Evolutionary conservation across 1,140 invertebrate species (phyloP).

Genomic region (Tetramorium alpestre): DNA sequence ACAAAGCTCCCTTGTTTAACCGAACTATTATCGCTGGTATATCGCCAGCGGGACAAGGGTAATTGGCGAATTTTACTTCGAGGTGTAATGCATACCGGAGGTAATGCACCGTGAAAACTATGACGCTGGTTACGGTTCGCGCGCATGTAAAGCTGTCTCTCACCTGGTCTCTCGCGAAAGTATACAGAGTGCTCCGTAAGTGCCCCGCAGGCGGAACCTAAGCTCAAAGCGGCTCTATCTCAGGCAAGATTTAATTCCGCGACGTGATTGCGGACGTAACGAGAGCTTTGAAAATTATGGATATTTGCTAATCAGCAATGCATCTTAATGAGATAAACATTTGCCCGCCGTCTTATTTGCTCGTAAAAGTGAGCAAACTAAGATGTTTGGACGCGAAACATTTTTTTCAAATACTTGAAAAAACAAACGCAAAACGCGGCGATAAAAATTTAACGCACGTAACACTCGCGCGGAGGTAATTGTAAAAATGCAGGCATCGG

Average conservation of each 20-base stretch:
- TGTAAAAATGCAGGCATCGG: background rate
- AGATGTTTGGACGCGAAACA: background rate
- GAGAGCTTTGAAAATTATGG: constrained; percentile 50
- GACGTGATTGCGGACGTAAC: constrained; percentile 43
- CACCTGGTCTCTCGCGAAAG: constrained; percentile 8
- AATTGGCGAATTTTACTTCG: constrained; percentile 44
- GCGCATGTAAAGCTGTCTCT: constrained; percentile 14
- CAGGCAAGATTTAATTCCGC: constrained; percentile 44
- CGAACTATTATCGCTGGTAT: background rate
- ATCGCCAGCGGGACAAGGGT: background rate
- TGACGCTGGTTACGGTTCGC: background rate
- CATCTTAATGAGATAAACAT: constrained; percentile 42
- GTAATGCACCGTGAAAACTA: constrained; percentile 40
- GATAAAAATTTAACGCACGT: background rate
- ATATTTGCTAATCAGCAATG: constrained; percentile 36
- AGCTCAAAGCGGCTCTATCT: constrained; percentile 43
- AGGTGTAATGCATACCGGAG: constrained; percentile 19
- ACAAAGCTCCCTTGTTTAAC: constrained; percentile 38
- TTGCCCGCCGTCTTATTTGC: background rate
- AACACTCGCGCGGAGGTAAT: too few species aligned
- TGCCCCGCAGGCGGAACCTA: constrained; percentile 26
- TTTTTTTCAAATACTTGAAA: background rate
- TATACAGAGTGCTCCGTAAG: constrained; percentile 47
- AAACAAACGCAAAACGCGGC: background rate
- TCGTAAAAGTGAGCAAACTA: background rate